These are phyloP conservation scores for Hemaris fuciformis DNA, from an alignment of 2,888 invertebrate species.

Conservation along the genomic window DNA sequence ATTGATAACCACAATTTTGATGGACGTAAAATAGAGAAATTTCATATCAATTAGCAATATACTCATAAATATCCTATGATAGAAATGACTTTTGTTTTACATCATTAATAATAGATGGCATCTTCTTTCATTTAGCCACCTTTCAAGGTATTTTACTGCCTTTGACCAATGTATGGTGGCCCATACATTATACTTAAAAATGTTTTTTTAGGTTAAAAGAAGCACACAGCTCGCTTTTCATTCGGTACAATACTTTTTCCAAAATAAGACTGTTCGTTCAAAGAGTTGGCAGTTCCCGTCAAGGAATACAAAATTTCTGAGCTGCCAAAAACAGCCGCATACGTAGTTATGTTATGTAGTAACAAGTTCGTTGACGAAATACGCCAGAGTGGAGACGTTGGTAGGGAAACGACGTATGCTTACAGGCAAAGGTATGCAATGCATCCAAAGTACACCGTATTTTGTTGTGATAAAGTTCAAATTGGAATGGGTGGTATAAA, in stretches of 20 bases:
- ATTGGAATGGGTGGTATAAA: not conserved
- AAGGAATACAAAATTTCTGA: not conserved
- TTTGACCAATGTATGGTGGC: too few relatives aligned
- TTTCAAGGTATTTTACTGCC: too few relatives aligned
- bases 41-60: too few relatives aligned
- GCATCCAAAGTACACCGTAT: not conserved
- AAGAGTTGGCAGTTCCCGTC: not conserved
- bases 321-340: not conserved
- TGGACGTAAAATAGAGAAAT: too few relatives aligned
- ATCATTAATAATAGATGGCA: too few relatives aligned
- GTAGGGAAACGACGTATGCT: not conserved
- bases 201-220: not conserved
- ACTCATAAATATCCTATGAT: too few relatives aligned
- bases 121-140: too few relatives aligned
- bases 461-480: not conserved
- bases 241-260: not conserved
- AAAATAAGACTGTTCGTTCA: not conserved
- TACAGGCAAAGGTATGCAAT: not conserved
- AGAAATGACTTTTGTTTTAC: too few relatives aligned
- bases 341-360: not conserved
- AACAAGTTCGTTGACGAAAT: constrained; percentile 4
- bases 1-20: too few relatives aligned
- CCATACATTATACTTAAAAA: too few relatives aligned
- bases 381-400: not conserved
- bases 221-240: not conserved